Percentiles rank a stretch among this genome's conserved stretches.
These are phyloP conservation scores for Drosophila albomicans DNA, from an alignment of 1,140 invertebrate species.

Conservation along the genomic window DNA sequence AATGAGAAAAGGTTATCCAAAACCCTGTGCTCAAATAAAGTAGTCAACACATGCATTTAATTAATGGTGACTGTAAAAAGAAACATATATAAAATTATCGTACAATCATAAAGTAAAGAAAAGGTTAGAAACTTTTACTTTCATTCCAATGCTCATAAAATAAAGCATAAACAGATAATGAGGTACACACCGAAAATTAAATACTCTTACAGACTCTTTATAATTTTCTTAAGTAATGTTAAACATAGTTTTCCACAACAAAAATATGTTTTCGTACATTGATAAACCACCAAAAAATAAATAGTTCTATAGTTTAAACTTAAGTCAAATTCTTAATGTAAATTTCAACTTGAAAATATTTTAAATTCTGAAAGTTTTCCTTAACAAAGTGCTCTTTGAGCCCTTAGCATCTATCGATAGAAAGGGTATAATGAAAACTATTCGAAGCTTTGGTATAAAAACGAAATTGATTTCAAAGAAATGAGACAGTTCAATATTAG, in stretches of 20 bases:
- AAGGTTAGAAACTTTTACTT: conserved; percentile 42
- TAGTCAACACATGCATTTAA: conserved; percentile 2
- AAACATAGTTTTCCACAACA: too few relatives aligned
- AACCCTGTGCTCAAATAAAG: background rate
- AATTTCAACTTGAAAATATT: background rate
- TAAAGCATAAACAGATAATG: conserved; percentile 20
- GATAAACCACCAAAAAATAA: too few relatives aligned
- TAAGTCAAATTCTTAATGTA: too few relatives aligned
- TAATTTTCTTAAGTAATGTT: background rate
- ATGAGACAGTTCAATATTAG: conserved; percentile 21
- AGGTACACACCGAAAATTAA: background rate
- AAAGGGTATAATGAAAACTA: conserved; percentile 2
- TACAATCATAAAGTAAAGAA: conserved; percentile 4
- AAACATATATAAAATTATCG: background rate
- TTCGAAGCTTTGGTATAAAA: conserved; percentile 42
- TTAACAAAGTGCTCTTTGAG: background rate
- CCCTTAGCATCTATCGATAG: background rate
- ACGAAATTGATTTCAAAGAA: background rate
- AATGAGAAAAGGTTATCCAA: background rate
- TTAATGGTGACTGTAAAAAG: background rate
- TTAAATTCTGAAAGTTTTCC: background rate
- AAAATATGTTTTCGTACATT: too few relatives aligned
- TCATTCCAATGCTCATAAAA: conserved; percentile 19
- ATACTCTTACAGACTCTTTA: background rate
- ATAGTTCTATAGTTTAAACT: too few relatives aligned